phyloP scores from a whole-genome alignment of 2,797 vertebrate species.

The Fistularia tabacaria region DNA sequence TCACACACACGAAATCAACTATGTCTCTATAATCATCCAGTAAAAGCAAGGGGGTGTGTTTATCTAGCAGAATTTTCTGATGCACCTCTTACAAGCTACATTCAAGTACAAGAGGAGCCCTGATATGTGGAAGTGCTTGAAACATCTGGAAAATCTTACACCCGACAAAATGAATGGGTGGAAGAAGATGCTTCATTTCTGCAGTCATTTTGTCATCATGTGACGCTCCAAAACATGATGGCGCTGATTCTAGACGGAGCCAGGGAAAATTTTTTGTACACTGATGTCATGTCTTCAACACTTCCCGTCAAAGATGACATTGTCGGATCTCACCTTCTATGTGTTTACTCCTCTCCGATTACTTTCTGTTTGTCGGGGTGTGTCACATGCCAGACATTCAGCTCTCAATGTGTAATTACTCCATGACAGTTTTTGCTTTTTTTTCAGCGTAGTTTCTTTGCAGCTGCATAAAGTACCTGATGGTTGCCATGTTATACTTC shows the following conservation, averaged over 20 bases:
- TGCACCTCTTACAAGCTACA: constrained; percentile 21
- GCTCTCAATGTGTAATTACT: constrained; percentile 6
- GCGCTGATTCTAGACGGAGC: constrained; percentile 9
- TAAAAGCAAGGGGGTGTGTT: constrained; percentile 30
- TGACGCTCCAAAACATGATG: constrained; percentile 27
- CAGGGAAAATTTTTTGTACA: constrained; percentile 20
- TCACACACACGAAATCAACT: too few relatives aligned
- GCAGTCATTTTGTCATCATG: constrained; percentile 34
- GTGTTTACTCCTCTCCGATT: constrained; percentile 9
- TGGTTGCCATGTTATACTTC: too few relatives aligned
- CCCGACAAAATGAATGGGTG: constrained; percentile 46
- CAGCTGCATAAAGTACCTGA: too few relatives aligned
- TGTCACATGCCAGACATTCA: constrained; percentile 43
- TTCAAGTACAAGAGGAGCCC: constrained; percentile 30
- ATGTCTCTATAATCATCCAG: constrained; percentile 24
- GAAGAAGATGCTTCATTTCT: constrained; percentile 23
- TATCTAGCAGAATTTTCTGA: constrained; percentile 44
- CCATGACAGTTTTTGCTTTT: too few relatives aligned
- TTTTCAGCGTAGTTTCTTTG: too few relatives aligned
- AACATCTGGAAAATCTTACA: constrained; percentile 66
- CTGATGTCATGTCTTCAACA: constrained; percentile 21
- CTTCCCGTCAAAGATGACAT: constrained; percentile 18
- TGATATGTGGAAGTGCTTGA: constrained; percentile 11
- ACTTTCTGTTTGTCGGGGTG: constrained; percentile 23
- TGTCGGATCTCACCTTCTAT: constrained; percentile 2